Conservation (phyloP, 1,140 invertebrate genomes). For the Condylostylus longicornis region DNA sequence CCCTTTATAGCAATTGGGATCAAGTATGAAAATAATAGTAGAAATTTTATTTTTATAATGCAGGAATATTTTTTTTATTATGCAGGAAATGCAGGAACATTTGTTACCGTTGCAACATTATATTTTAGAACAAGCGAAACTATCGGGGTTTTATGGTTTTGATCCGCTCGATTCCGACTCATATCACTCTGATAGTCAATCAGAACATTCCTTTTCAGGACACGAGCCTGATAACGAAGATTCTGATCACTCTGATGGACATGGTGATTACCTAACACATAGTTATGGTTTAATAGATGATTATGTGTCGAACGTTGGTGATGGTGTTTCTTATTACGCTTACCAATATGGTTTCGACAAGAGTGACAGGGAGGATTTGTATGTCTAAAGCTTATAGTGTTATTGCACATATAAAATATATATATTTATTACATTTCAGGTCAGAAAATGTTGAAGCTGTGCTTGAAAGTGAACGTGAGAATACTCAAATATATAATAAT, state of each 20-base stretch:
- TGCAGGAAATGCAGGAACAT: conserved; percentile 48
- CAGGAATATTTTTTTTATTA: neutral
- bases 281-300: conserved; percentile 31
- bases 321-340: conserved; percentile 42
- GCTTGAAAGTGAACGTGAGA: conserved; percentile 23
- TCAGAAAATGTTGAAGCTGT: conserved; percentile 31
- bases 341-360: conserved; percentile 37
- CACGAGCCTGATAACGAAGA: conserved; percentile 55
- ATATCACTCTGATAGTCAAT: conserved; percentile 40
- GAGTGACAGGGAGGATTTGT: conserved; percentile 25
- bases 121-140: conserved; percentile 68
- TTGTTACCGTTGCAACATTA: conserved; percentile 73
- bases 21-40: conserved; percentile 16
- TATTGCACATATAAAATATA: neutral
- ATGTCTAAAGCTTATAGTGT: conserved; percentile 8
- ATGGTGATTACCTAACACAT: conserved; percentile 45
- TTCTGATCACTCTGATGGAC: conserved; percentile 47
- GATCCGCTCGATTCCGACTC: conserved; percentile 56
- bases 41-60: neutral
- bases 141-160: conserved; percentile 54
- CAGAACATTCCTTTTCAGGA: conserved; percentile 38
- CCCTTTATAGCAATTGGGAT: conserved; percentile 58
- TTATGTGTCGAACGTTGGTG: conserved; percentile 27
- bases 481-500: conserved; percentile 27
- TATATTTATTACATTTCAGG: conserved; percentile 7